Base-by-base conservation (phyloP, 2,113 vertebrate genomes). In the Eidolon helvum region DNA sequence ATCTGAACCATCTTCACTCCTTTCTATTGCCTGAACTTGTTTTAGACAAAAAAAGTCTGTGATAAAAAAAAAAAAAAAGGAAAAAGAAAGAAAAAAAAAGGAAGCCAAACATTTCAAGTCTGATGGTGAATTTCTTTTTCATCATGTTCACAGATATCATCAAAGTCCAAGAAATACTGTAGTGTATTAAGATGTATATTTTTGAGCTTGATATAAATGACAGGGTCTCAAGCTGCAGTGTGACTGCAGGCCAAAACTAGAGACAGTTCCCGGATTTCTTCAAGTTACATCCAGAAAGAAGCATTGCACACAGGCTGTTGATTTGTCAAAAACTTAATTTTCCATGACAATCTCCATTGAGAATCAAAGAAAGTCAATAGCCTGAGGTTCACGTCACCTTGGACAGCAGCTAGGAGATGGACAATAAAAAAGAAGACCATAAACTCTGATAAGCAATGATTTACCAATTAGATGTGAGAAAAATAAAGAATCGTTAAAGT, bases 381-480 rank as follows among this genome's bases (percentile, higher is more conserved):
- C 95, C 82, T 97, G 95, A 50, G 94, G 98, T 98, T 98, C 98
- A 97, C 95, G 98, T 98, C 98, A 98, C 98, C 97, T 98, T 98
- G 97, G 97, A 97, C 97, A 98, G 97, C 97, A 85, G 98, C 98
- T 97, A 95, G 98, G 97, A 98, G 96, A 98, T 93, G 97, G 87
- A 97, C 97, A 98, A 97, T 98, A 98, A 97, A 98, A 98, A 96
- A 98, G 98, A 98, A 98, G 96, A 87, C 96, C 94, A 98, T 99
- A 98, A 99, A 99, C 95, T 92, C 84, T 95, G 98, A 98, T 98
- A 97, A 98, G 98, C 75, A 97, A 92, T 96, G 97, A 99, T 99
- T 99, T 98, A 98, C 98, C 98, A 97, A 98, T 99, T 98, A 98
- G 97, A 97, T 97, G 92, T 97, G 94, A 98, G 98, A 98, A 99